Evolutionary conservation across 2,797 vertebrate species (phyloP).

Genomic region (Crax fasciolata): DNA sequence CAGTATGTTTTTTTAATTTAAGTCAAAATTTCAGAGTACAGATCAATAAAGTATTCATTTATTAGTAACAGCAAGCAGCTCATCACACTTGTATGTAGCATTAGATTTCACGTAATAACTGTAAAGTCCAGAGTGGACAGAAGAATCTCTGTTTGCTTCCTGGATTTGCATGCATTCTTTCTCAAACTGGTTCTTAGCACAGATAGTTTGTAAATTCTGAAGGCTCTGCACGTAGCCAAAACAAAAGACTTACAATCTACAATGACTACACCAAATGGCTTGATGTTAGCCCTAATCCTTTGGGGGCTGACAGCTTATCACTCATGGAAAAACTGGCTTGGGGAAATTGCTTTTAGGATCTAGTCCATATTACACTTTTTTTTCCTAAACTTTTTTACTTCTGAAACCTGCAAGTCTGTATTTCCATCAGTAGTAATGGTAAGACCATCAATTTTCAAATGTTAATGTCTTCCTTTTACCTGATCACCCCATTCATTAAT

Average conservation of each 20-base stretch:
- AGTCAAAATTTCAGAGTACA: neutral
- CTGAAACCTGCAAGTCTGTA: neutral
- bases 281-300: neutral
- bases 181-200: neutral
- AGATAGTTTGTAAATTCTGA: neutral
- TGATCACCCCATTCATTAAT: conserved; percentile 93
- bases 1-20: neutral
- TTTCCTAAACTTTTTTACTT: neutral
- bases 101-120: neutral
- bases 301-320: neutral
- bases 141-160: neutral
- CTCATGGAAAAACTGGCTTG: neutral
- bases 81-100: neutral
- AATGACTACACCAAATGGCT: neutral
- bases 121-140: neutral
- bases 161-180: neutral
- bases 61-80: neutral
- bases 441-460: neutral
- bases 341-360: neutral
- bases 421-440: neutral
- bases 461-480: conserved; percentile 74
- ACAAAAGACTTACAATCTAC: neutral
- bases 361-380: neutral
- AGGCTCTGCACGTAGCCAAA: neutral
- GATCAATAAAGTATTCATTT: neutral